A percentile compares a stretch with the other conserved stretches of the same genome.
These are phyloP conservation scores for Oreochromis mossambicus DNA, from an alignment of 2,797 vertebrate species.

Conservation along the genomic window DNA sequence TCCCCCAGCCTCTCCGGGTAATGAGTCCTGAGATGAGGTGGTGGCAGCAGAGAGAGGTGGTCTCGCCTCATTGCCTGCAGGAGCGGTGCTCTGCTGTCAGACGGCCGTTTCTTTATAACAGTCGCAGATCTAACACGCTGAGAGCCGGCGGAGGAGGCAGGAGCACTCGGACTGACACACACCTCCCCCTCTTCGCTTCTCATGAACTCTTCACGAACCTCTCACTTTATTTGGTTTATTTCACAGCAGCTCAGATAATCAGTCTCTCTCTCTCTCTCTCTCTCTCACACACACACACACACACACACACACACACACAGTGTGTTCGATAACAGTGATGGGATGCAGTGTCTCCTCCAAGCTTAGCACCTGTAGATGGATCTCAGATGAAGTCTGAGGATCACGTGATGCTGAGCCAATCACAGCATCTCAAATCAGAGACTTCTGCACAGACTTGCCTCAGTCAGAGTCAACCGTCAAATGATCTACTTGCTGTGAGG, in stretches of 20 bases:
- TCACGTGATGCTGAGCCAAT: neutral
- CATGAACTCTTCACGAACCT: constrained; percentile 16
- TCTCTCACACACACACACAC: neutral
- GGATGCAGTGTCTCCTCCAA: neutral
- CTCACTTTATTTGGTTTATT: neutral
- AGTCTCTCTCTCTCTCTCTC: too few relatives aligned
- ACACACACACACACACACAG: neutral
- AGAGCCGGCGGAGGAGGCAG: neutral
- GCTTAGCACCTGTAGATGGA: neutral
- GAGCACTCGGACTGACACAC: neutral
- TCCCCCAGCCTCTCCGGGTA: neutral
- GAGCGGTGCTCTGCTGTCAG: neutral
- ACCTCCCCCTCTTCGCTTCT: neutral
- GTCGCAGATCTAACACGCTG: neutral
- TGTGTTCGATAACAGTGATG: neutral
- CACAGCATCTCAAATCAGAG: neutral
- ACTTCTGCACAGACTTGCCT: neutral
- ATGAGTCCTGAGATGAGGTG: neutral
- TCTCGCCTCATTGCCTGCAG: neutral
- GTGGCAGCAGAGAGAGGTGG: neutral
- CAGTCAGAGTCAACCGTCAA: neutral
- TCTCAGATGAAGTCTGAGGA: neutral
- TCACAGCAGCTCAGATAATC: neutral
- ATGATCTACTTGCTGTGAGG: neutral
- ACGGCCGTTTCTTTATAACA: constrained; percentile 8